Evolutionary conservation across 2,888 invertebrate genomes (phyloP), one percentile per base, ranked within the genome.

Genomic region (Dicycla oo): DNA sequence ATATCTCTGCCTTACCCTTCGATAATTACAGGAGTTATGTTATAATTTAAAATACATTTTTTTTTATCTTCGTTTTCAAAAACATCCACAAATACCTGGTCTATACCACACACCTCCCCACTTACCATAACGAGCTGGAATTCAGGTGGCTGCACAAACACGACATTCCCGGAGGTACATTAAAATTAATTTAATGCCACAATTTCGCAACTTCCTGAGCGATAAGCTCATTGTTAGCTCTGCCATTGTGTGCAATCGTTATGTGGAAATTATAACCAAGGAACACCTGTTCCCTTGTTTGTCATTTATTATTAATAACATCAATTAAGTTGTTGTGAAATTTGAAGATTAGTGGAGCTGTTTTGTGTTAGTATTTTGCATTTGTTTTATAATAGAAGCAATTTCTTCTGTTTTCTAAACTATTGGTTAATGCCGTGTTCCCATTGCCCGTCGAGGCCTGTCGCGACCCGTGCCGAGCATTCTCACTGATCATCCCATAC

Each of bases 221-320:
- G 83, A 83, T 83, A 83, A 85, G 83, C 72, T 70, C 56, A 84
- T 84, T 82, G 83, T 82, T 73, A 72, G 64, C 38, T 30, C 18
- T 23, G 30, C 79, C 68, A 79, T 78, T 81, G 68, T 72, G 43
- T 56, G 51, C 71, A 68, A 73, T 75, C 65, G 77, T 66, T 71
- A 66, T 58, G 69, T 78, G 80, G 66, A 78, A 74, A 71, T 80
- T 74, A 75, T 73, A 81, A 75, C 73, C 57, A 34, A 34, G 66
- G 60, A 85, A 81, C 85, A 85, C 85, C 85, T 85, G 85, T 77
- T 67, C 62, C 30, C 67, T 51, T 86, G 78, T 86, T 85, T 81
- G 65, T 80, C 66, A 75, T 83, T 67, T 71, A 57, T 69, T 82
- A 81, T 63, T 82, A 79, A 81, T 69, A 82, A 81, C 58, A 81